Base-by-base conservation (phyloP, 2,888 invertebrate genomes). In the Petrolisthes manimaculis region DNA sequence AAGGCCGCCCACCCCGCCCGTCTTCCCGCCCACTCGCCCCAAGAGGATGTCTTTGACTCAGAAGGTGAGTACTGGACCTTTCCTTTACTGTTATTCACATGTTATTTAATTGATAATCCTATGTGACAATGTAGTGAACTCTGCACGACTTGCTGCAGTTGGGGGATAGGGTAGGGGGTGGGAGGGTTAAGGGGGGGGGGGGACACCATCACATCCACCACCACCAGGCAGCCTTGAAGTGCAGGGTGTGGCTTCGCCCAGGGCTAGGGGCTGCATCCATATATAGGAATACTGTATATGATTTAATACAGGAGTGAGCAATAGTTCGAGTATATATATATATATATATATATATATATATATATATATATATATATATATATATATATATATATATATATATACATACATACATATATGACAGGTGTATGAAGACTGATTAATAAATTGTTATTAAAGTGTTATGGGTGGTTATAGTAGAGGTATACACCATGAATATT, bases 11-110 rank as follows among this genome's bases (percentile, higher is more conserved):
- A 61, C 61, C 24, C 75, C 67, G 14, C 81, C 83, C 82, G 71
- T 21, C 67, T 86, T n/a, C 83, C 87, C 71, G 84, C 84, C 37
- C 84, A 85, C 82, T 88, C 88, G 18, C 87, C 83, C 71, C 87
- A 88, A 74, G 83, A 88, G 24, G 89, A 89, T 18, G 84, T 61
- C 51, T 82, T 75, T 56, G 89, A 89, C 53, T 89, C 89, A n/a
- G 89, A 89, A 24, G 89, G 89, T 89, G 78, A 85, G 89, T 85
- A 67, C 56, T 55, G 67, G n/a, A 53, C 9, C 74, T n/a, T 61
- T 37, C 37, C 37, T 37, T 9, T 61, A 18, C 18, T 61, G 61
- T 9, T 61, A 12, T 61, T 12, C 18, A 67, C n/a, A 67, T n/a
- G n/a, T 74, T 74, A 74, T 74, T 74, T 74, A 74, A 74, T 21